These are phyloP conservation scores for Parauchenoglanis punctatus DNA, from an alignment of 2,797 vertebrate genomes.

Conservation along the genomic window DNA sequence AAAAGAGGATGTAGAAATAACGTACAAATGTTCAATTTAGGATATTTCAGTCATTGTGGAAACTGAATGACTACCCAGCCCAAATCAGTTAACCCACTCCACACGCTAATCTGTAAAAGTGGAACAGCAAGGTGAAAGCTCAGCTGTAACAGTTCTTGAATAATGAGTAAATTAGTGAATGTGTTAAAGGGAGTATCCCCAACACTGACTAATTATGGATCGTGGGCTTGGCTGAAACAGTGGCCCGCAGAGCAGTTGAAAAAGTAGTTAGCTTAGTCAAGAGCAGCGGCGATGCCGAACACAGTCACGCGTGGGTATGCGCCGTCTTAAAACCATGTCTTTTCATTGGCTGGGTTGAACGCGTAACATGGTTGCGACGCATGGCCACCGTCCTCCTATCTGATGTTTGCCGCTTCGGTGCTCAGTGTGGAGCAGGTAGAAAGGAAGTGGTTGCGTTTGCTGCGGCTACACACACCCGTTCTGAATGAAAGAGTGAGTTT, in stretches of 20 bases:
- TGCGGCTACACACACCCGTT: conserved; percentile 45
- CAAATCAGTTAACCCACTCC: conserved; percentile 27
- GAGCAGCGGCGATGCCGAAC: background rate
- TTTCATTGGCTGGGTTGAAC: background rate
- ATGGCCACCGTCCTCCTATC: background rate
- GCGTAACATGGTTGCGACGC: background rate
- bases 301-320: background rate
- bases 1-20: conserved; percentile 31
- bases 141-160: conserved; percentile 52
- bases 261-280: conserved; percentile 31
- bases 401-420: background rate
- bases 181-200: conserved; percentile 51
- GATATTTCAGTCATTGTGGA: conserved; percentile 35
- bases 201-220: conserved; percentile 53
- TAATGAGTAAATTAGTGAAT: conserved; percentile 53
- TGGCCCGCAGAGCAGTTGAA: conserved; percentile 47
- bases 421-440: background rate
- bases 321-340: too few relatives aligned
- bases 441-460: conserved; percentile 29
- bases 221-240: conserved; percentile 45
- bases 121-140: conserved; percentile 20
- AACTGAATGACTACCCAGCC: conserved; percentile 23
- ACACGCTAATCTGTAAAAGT: conserved; percentile 29
- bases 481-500: conserved; percentile 25
- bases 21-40: conserved; percentile 6